Conservation (phyloP, 2,888 invertebrate species). For the Willowsia nigromaculata region DNA sequence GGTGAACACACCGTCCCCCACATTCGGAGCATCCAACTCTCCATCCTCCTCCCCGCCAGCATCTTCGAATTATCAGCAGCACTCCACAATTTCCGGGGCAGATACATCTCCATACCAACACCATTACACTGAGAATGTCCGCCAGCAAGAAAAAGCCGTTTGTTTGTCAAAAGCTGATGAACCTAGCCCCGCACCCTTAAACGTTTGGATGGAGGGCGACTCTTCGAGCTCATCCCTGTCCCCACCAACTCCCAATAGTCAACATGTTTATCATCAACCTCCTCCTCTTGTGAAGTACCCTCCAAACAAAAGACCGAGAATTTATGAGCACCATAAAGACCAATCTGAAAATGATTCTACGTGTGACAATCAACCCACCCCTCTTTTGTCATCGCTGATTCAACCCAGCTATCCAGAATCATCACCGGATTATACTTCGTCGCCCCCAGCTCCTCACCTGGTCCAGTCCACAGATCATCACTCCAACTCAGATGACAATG, state of each 20-base stretch:
- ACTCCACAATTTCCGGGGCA: not conserved
- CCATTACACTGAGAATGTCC: not conserved
- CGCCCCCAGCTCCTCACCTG: not conserved
- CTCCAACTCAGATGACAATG: not conserved
- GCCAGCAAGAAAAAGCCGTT: not conserved
- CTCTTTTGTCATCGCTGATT: slow-evolving; percentile 77
- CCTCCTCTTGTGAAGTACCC: slow-evolving; percentile 36
- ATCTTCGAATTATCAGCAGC: not conserved
- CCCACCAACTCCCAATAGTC: not conserved
- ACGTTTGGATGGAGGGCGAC: slow-evolving; percentile 39
- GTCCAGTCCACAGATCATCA: not conserved
- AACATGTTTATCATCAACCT: not conserved
- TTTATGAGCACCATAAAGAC: not conserved
- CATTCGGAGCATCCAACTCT: too few relatives aligned
- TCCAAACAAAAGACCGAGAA: slow-evolving; percentile 42
- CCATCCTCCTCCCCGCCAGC: not conserved
- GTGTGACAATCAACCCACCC: slow-evolving; percentile 43
- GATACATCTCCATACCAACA: not conserved
- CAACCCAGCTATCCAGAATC: slow-evolving; percentile 75
- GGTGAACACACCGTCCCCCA: not conserved
- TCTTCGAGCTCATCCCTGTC: not conserved
- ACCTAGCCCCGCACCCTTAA: too few relatives aligned
- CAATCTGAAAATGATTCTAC: not conserved
- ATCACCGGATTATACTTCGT: slow-evolving; percentile 35
- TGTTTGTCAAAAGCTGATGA: too few relatives aligned